phyloP scores from a whole-genome alignment of 1,140 invertebrate species.

The Phthorimaea operculella region DNA sequence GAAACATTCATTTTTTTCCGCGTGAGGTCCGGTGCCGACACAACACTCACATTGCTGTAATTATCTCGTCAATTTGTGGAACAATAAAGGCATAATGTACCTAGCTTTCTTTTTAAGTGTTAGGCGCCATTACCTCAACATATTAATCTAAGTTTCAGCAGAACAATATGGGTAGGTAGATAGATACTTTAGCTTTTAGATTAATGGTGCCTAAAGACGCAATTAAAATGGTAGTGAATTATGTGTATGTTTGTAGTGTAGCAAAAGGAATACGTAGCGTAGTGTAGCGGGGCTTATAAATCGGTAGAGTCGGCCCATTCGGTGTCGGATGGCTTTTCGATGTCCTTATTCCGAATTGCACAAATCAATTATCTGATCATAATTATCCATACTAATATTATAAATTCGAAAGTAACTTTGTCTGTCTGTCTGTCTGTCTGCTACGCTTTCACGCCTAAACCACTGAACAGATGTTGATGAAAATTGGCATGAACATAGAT shows the following conservation, averaged over 20 bases:
- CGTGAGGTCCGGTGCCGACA: slow-evolving; percentile 42
- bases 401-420: too few species aligned
- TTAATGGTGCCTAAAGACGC: neutral
- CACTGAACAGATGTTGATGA: too few species aligned
- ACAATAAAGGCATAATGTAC: slow-evolving; percentile 4
- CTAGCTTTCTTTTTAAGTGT: neutral
- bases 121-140: neutral
- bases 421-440: too few species aligned
- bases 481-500: too few species aligned
- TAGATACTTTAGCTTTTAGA: neutral
- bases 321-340: slow-evolving; percentile 36
- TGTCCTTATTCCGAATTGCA: slow-evolving; percentile 30
- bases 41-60: slow-evolving; percentile 32
- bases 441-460: too few species aligned
- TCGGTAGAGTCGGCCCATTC: slow-evolving; percentile 46
- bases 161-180: too few species aligned
- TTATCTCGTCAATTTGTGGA: slow-evolving; percentile 23
- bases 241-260: neutral
- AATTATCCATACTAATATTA: too few species aligned
- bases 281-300: slow-evolving; percentile 40
- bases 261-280: slow-evolving; percentile 20
- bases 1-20: slow-evolving; percentile 46
- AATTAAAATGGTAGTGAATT: neutral
- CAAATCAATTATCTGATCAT: too few species aligned
- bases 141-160: too few species aligned